Evolutionary conservation across 2,797 vertebrate species (phyloP).

Genomic region (Eulemur rubriventer): DNA sequence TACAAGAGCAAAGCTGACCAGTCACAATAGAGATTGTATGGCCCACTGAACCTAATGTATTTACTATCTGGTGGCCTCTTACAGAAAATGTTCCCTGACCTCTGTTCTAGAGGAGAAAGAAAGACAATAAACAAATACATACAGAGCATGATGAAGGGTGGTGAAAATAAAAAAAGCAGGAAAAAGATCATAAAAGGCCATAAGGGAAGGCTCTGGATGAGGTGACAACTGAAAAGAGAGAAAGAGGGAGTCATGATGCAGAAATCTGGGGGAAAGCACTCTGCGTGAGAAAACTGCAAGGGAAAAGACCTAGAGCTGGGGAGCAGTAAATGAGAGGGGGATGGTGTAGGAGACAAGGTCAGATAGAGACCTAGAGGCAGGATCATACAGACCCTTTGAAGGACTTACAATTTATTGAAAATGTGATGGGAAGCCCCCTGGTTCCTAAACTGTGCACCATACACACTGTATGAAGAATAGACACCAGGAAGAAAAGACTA

Average conservation of each 20-base stretch:
- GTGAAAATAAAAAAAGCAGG: neutral
- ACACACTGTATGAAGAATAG: neutral
- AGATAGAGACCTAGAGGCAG: neutral
- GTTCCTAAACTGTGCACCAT: neutral
- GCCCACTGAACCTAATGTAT: neutral
- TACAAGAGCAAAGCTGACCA: neutral
- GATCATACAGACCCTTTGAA: neutral
- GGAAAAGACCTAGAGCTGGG: neutral
- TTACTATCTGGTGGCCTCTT: neutral
- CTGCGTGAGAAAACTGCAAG: neutral
- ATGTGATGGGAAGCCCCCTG: neutral
- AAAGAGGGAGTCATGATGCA: neutral
- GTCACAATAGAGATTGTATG: accelerated
- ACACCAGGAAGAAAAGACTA: neutral
- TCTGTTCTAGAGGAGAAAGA: neutral
- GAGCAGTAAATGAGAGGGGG: neutral
- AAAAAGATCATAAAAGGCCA: neutral
- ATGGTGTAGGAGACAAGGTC: neutral
- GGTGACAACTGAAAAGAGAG: neutral
- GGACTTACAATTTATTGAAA: neutral
- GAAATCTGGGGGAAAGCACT: neutral
- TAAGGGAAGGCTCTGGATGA: neutral
- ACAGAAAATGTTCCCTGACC: neutral
- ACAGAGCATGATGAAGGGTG: neutral
- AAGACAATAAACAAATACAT: neutral